phyloP scores from a whole-genome alignment of 2,113 vertebrate species.

The Poecilia latipinna region DNA sequence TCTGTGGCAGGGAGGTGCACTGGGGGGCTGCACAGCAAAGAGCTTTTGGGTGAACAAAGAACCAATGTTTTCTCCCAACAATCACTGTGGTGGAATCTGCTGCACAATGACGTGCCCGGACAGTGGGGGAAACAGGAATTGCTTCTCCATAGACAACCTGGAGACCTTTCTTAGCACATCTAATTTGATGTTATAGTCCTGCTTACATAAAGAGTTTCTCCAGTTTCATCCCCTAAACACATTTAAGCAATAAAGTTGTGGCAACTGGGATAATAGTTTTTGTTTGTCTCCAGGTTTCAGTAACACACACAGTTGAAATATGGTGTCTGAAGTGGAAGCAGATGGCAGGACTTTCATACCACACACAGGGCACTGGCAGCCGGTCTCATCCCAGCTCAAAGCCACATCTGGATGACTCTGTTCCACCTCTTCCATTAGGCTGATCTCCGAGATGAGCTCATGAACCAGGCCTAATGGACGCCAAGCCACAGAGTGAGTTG shows the following conservation, averaged over 20 bases:
- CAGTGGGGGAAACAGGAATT: slow-evolving; percentile 1
- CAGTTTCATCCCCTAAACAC: background rate
- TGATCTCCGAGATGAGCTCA: slow-evolving; percentile 76
- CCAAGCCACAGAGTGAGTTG: slow-evolving; percentile 54
- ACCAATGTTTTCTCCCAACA: slow-evolving; percentile 47
- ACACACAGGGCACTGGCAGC: slow-evolving; percentile 79
- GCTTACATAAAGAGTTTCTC: background rate
- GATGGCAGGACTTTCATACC: slow-evolving; percentile 72
- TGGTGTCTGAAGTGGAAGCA: slow-evolving; percentile 73
- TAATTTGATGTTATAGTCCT: background rate
- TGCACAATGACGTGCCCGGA: slow-evolving; percentile 35
- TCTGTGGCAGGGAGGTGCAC: slow-evolving; percentile 50
- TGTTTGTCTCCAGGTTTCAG: slow-evolving; percentile 75
- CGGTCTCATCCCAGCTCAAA: slow-evolving; percentile 65
- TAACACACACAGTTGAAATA: slow-evolving; percentile 70
- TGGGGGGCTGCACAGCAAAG: slow-evolving; percentile 60
- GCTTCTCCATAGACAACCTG: background rate
- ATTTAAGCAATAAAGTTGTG: background rate
- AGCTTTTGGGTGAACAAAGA: slow-evolving; percentile 59
- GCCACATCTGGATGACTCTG: slow-evolving; percentile 67
- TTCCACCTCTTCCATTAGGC: slow-evolving; percentile 65
- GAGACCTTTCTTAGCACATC: background rate
- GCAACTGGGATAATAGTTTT: slow-evolving; percentile 64
- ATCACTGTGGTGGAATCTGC: slow-evolving; percentile 45
- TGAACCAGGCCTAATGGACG: slow-evolving; percentile 64